phyloP scores from a whole-genome alignment of 2,113 vertebrate species.

The Fukomys damarensis region DNA sequence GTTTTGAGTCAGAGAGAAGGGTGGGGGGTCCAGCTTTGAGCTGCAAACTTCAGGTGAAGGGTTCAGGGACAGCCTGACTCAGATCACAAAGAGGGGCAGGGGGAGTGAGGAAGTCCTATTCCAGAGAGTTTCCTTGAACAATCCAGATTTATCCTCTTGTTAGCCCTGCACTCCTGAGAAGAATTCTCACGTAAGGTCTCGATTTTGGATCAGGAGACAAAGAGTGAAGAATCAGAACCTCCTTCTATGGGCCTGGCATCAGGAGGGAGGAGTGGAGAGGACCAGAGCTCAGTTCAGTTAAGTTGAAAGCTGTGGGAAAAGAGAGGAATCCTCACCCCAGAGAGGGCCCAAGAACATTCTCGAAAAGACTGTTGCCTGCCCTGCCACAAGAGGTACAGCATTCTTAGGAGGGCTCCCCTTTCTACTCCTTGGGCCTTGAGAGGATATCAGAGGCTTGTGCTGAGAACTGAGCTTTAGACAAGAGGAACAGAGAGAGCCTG shows the following conservation, averaged over 20 bases:
- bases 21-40: background rate
- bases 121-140: background rate
- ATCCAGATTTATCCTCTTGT: too few species aligned
- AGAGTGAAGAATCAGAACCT: too few species aligned
- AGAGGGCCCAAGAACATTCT: background rate
- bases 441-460: background rate
- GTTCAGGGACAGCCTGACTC: background rate
- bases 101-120: background rate
- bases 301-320: background rate
- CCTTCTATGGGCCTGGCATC: background rate
- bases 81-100: background rate
- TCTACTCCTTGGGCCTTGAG: background rate
- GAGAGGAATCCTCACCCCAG: background rate
- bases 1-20: background rate
- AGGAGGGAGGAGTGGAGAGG: background rate
- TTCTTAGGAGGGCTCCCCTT: background rate
- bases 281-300: background rate
- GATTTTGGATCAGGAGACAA: too few species aligned
- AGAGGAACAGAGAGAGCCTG: background rate
- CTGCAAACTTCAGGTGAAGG: background rate
- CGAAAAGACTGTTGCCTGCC: background rate
- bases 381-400: background rate
- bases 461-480: background rate
- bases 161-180: background rate
- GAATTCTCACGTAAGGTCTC: background rate